Conservation (phyloP, 2,888 invertebrate genomes). For the Ephialtes manifestator region DNA sequence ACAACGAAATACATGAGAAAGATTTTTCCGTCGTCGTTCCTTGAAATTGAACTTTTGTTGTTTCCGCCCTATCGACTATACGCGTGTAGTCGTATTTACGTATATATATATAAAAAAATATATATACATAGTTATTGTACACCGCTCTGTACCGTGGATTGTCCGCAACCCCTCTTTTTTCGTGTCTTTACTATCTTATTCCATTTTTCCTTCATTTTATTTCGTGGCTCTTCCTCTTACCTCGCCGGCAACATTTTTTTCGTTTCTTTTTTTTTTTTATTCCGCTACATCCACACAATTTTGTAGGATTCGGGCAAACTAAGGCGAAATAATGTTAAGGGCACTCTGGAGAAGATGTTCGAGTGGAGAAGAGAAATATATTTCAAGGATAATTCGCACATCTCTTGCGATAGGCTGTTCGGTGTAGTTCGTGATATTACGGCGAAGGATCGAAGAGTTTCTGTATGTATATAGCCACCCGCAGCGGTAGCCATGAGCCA, state of each 20-base stretch:
- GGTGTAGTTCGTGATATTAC: conserved; percentile 32
- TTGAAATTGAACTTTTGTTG: conserved; percentile 84
- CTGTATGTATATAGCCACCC: conserved; percentile 45
- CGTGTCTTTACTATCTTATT: conserved; percentile 62
- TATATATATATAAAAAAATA: conserved; percentile 7
- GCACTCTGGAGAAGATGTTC: conserved; percentile 26
- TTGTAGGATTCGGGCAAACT: conserved; percentile 10
- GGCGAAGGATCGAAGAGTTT: conserved; percentile 31
- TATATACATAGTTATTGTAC: conserved; percentile 15
- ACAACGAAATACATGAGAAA: conserved; percentile 77
- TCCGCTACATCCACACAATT: neutral
- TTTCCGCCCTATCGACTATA: conserved; percentile 74
- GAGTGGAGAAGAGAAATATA: conserved; percentile 10
- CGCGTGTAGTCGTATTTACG: neutral
- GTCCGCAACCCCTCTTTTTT: conserved; percentile 68
- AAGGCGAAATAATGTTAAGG: conserved; percentile 24
- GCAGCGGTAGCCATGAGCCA: conserved; percentile 25
- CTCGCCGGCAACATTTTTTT: conserved; percentile 7
- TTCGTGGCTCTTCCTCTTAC: conserved; percentile 20
- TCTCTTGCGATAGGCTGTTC: conserved; percentile 9
- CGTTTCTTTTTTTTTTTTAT: neutral
- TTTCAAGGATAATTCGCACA: conserved; percentile 41
- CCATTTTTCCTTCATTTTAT: conserved; percentile 66
- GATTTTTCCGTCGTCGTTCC: conserved; percentile 80
- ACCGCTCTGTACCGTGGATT: conserved; percentile 66